A percentile compares a stretch with the other conserved stretches of the same genome.
Evolutionary conservation across 2,113 vertebrate species (phyloP).

Genomic region (Rhodinocichla rosea): DNA sequence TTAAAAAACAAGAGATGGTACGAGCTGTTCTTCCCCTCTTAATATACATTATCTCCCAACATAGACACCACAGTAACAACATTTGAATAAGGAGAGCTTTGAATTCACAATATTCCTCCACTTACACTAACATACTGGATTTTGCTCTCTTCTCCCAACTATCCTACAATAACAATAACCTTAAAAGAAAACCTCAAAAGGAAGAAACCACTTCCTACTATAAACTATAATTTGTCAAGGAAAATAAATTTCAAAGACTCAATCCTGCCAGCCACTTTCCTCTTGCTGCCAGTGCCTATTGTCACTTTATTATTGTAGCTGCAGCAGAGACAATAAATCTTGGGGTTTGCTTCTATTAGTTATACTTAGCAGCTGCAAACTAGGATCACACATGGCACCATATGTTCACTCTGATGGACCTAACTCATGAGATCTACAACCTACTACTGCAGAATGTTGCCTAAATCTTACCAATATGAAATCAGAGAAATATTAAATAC

Average conservation of each 20-base stretch:
- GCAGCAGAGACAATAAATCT: not conserved
- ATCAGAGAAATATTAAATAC: not conserved
- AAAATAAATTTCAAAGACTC: constrained; percentile 5
- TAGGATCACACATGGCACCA: not conserved
- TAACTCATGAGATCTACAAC: not conserved
- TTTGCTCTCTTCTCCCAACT: not conserved
- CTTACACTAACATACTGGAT: not conserved
- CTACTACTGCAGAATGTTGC: not conserved
- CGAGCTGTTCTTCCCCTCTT: not conserved
- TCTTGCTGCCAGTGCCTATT: not conserved
- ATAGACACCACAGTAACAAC: not conserved
- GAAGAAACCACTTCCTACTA: not conserved
- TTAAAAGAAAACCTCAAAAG: not conserved
- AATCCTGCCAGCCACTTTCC: not conserved
- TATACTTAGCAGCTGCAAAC: constrained; percentile 21
- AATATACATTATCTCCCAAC: not conserved
- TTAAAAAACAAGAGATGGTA: not conserved
- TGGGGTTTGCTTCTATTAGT: not conserved
- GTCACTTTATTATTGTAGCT: not conserved
- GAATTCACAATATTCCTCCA: not conserved
- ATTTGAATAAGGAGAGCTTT: not conserved
- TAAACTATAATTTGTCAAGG: not conserved
- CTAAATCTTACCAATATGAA: not conserved
- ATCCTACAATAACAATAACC: not conserved
- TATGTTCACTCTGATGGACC: not conserved